These are phyloP conservation scores for Myripristis murdjan DNA, from an alignment of 2,797 vertebrate genomes.

Conservation along the genomic window DNA sequence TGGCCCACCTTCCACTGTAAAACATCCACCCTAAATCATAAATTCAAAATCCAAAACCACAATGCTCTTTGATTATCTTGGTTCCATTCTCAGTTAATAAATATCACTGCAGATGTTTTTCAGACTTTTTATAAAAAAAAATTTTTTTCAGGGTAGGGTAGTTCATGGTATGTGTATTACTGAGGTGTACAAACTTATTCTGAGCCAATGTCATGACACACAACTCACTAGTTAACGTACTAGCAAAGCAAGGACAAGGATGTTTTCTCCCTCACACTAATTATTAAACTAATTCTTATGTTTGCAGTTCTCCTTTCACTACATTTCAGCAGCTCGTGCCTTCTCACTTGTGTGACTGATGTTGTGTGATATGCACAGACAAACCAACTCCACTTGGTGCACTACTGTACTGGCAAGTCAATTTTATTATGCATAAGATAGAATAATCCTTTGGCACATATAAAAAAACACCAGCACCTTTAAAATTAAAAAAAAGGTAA, in stretches of 20 bases:
- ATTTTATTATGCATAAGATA: slow-evolving; percentile 42
- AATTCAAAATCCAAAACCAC: too few relatives aligned
- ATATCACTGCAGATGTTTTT: too few relatives aligned
- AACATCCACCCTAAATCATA: too few relatives aligned
- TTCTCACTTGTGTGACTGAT: too few relatives aligned
- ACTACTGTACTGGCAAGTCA: slow-evolving; percentile 9
- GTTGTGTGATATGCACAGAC: not conserved
- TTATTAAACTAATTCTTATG: not conserved
- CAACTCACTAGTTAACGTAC: not conserved
- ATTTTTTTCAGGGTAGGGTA: not conserved
- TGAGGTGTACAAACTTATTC: too few relatives aligned
- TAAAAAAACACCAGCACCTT: slow-evolving; percentile 43
- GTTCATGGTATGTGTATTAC: too few relatives aligned
- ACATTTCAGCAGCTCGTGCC: too few relatives aligned
- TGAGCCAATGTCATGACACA: not conserved
- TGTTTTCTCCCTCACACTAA: not conserved
- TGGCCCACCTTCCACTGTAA: too few relatives aligned
- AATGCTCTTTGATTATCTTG: too few relatives aligned
- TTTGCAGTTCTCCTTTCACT: not conserved
- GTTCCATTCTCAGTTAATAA: too few relatives aligned
- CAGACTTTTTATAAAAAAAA: too few relatives aligned
- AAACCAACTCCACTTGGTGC: slow-evolving; percentile 18
- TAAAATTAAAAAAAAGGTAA: slow-evolving; percentile 15
- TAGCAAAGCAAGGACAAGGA: not conserved
- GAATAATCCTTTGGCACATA: slow-evolving; percentile 53